Percentiles rank a stretch among this genome's conserved stretches.
These are phyloP conservation scores for Paratilapia polleni DNA, from an alignment of 2,113 vertebrate species.

Conservation along the genomic window DNA sequence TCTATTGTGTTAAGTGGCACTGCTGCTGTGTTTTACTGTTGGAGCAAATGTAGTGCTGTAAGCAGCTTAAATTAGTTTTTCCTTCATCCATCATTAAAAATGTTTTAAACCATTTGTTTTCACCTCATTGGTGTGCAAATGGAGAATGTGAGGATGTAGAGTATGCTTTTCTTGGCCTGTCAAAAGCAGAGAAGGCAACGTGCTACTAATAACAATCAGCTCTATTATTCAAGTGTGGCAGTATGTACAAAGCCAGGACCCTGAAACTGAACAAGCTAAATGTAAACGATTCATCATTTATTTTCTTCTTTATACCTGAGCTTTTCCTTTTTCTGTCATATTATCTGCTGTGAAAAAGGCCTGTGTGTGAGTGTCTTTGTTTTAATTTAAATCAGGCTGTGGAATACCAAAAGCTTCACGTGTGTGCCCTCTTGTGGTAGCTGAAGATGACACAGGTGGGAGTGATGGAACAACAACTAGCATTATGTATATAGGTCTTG, in stretches of 20 bases:
- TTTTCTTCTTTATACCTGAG: not conserved
- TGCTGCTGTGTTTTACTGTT: constrained; percentile 24
- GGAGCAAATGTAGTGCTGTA: not conserved
- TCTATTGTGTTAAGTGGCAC: not conserved
- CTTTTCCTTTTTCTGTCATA: not conserved
- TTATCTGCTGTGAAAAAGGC: not conserved
- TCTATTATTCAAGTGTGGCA: not conserved
- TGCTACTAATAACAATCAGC: not conserved
- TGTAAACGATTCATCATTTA: not conserved
- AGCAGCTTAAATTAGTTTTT: not conserved
- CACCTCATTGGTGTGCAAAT: not conserved
- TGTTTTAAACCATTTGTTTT: constrained; percentile 8
- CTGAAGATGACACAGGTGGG: not conserved
- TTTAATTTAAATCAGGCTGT: not conserved
- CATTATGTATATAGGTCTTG: not conserved
- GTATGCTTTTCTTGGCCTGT: not conserved
- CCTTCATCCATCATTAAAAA: constrained; percentile 45
- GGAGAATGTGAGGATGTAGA: not conserved
- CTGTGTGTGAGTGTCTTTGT: not conserved
- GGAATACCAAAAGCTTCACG: not conserved
- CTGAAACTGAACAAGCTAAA: not conserved
- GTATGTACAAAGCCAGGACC: not conserved
- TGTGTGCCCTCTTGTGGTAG: constrained; percentile 57
- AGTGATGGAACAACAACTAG: not conserved
- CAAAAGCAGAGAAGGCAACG: not conserved